Base-by-base conservation (phyloP, 2,797 vertebrate genomes). In the Brachyrhaphis roseni region DNA sequence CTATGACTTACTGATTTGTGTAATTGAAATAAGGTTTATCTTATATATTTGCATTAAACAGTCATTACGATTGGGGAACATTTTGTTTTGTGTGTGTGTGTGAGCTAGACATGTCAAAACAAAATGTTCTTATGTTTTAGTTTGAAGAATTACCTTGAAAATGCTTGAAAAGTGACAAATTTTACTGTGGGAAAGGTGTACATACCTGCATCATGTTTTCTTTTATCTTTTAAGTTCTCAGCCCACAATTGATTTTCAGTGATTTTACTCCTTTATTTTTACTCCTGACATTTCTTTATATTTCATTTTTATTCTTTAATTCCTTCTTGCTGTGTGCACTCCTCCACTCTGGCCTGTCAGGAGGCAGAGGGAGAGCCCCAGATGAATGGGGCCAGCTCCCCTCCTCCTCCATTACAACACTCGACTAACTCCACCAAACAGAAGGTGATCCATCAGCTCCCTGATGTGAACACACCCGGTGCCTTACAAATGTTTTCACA, bases 361-460 rank as follows among this genome's bases (percentile, higher is more conserved):
- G 88, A 91, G 92, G 83, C 82, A 70, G 86, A 77, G 80, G 87
- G 90, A 15, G 90, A 89, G 89, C 81, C 91, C 85, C 93, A 90
- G 86, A 93, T 78, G 83, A 94, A 94, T 23, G 89, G 94, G 91
- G 83, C 82, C 75, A 84, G 86, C 83, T 76, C 87, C 86, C 83
- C 86, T 81, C 78, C 75, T 78, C 51, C 76, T 84, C 72, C 88
- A 77, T 80, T 88, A 88, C 91, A 86, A 31, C 85, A 79, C 73
- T 76, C 87, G 51, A 16, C 86, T 88, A 90, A 89, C 88, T 84
- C 93, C 75, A 82, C 94, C 82, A 93, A 89, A 80, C 89, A 89
- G 80, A 94, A 95, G 94, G 94, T 95, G 93, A 94, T 79, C 83
- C 78, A 76, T 86, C 87, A 62, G 86, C 82, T 80, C 82, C 51